phyloP scores from a whole-genome alignment of 2,113 vertebrate genomes.

The Cyrtonyx montezumae region DNA sequence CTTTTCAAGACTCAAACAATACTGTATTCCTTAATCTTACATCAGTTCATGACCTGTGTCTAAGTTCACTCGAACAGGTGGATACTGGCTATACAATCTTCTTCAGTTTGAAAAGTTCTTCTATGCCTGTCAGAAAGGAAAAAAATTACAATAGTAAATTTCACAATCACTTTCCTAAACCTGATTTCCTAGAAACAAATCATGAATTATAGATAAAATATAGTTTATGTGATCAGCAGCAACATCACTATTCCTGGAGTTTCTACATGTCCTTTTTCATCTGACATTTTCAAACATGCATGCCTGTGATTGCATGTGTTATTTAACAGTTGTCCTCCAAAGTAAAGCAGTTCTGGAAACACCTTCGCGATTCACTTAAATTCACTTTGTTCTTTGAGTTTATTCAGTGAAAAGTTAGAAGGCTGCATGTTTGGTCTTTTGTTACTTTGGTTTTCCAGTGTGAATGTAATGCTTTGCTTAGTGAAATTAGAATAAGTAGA shows the following conservation, averaged over 20 bases:
- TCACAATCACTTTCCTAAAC: background rate
- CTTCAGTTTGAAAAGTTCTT: background rate
- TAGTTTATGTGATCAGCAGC: background rate
- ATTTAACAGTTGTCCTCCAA: background rate
- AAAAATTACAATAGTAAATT: background rate
- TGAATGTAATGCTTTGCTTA: fast-evolving
- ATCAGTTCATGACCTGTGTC: background rate
- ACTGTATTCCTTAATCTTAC: background rate
- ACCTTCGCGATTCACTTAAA: background rate
- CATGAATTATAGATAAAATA: fast-evolving
- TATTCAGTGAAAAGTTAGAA: background rate
- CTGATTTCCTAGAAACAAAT: background rate
- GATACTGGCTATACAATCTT: background rate
- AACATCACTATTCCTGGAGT: background rate
- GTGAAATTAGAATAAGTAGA: background rate
- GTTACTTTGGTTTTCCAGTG: background rate
- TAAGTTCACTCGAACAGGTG: background rate
- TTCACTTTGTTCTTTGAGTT: background rate
- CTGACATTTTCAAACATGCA: background rate
- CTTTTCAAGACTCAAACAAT: background rate
- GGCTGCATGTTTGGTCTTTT: background rate
- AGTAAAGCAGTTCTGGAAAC: background rate
- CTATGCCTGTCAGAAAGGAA: background rate
- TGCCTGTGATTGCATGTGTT: background rate
- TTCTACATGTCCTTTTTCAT: background rate